Evolutionary conservation across 2,888 invertebrate genomes (phyloP).

Genomic region (Sphaerophoria taeniata): DNA sequence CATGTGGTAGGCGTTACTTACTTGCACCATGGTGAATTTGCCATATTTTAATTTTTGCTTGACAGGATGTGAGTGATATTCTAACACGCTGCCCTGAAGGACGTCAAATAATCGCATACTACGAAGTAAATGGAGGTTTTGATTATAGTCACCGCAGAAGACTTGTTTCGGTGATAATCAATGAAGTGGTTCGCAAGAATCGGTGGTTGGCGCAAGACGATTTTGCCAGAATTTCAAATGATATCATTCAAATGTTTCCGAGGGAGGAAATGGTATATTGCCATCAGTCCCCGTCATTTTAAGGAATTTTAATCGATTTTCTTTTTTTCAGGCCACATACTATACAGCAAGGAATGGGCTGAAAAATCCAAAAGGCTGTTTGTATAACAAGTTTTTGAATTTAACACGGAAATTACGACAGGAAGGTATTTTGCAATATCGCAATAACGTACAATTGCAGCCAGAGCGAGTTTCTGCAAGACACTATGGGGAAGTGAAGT

Average conservation of each 20-base stretch:
- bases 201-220: slow-evolving; percentile 65
- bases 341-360: slow-evolving; percentile 59
- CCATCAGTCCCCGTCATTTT: too few relatives aligned
- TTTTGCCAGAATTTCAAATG: slow-evolving; percentile 55
- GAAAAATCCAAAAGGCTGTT: slow-evolving; percentile 62
- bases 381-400: slow-evolving; percentile 64
- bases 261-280: slow-evolving; percentile 59
- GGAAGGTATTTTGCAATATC: slow-evolving; percentile 62
- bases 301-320: background rate
- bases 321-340: slow-evolving; percentile 41
- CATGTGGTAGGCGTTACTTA: slow-evolving; percentile 40
- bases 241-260: slow-evolving; percentile 56
- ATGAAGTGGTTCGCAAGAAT: slow-evolving; percentile 60
- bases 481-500: slow-evolving; percentile 61
- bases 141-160: slow-evolving; percentile 63
- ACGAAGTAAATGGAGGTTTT: slow-evolving; percentile 60
- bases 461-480: slow-evolving; percentile 60
- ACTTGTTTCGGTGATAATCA: slow-evolving; percentile 60
- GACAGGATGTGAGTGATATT: slow-evolving; percentile 55
- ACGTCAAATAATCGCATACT: slow-evolving; percentile 62
- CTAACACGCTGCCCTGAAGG: slow-evolving; percentile 55
- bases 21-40: background rate
- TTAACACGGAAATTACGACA: slow-evolving; percentile 62
- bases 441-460: slow-evolving; percentile 52
- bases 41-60: background rate